Conservation (phyloP, 2,113 vertebrate species). For the Gnathonemus longibarbis region DNA sequence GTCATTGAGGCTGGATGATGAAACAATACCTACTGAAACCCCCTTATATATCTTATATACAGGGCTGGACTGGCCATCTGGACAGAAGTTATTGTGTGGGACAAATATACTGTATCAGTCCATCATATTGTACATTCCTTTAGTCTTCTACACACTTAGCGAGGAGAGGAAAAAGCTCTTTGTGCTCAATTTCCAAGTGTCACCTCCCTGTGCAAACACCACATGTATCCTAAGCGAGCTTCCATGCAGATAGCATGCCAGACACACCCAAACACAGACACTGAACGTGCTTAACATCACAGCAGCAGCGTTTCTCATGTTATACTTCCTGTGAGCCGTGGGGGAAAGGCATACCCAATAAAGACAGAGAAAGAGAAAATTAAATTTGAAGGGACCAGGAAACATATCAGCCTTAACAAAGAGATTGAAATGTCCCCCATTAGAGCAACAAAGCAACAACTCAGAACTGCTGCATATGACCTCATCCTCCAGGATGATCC, state of each 20-base stretch:
- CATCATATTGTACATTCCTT: constrained; percentile 14
- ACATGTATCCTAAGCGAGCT: constrained; percentile 30
- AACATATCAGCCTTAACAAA: neutral
- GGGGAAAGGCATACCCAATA: neutral
- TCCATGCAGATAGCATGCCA: constrained; percentile 2
- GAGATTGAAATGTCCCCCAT: neutral
- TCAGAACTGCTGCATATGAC: neutral
- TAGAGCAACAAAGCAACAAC: neutral
- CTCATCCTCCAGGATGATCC: neutral
- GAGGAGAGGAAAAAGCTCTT: constrained; percentile 14
- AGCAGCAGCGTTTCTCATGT: neutral
- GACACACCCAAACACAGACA: neutral
- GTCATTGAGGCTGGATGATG: neutral
- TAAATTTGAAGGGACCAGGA: neutral
- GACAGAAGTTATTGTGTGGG: neutral
- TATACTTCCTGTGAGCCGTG: neutral
- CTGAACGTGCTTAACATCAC: neutral
- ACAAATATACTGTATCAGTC: neutral
- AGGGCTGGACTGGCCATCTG: neutral
- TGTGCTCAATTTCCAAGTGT: constrained; percentile 10
- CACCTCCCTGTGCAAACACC: constrained; percentile 49
- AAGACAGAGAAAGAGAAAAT: neutral
- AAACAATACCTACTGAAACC: neutral
- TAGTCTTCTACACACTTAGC: constrained; percentile 38
- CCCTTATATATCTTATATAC: neutral